Percentiles rank a stretch among this genome's conserved stretches.
These are phyloP conservation scores for Larimichthys crocea DNA, from an alignment of 2,113 vertebrate species.

Conservation along the genomic window DNA sequence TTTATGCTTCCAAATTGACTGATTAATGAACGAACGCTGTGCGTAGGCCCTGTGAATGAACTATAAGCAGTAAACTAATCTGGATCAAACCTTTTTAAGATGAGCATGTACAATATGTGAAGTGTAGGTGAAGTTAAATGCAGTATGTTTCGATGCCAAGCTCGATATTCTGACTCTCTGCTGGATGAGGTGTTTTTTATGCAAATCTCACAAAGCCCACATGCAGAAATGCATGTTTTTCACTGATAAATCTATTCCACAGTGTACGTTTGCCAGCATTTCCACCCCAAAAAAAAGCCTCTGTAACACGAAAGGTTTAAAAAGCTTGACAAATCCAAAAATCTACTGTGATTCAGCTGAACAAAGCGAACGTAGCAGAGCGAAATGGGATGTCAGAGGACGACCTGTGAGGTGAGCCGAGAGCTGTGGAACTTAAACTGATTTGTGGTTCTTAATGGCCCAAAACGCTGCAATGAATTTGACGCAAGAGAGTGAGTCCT, in stretches of 20 bases:
- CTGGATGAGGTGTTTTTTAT: background rate
- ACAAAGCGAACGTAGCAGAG: background rate
- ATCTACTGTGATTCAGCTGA: constrained; percentile 8
- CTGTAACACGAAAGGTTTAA: background rate
- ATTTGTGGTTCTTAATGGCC: constrained; percentile 60
- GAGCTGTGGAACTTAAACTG: constrained; percentile 55
- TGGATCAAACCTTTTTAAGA: background rate
- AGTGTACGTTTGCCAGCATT: background rate
- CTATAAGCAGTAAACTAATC: background rate
- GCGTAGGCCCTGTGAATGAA: background rate
- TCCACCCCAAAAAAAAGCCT: background rate
- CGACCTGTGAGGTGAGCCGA: background rate
- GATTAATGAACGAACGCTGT: background rate
- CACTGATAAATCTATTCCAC: background rate
- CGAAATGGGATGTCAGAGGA: background rate
- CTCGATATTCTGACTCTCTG: constrained; percentile 1
- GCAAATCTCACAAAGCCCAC: background rate
- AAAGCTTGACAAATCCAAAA: background rate
- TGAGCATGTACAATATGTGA: background rate
- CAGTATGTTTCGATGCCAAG: background rate
- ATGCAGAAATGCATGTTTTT: background rate
- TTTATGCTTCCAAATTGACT: background rate
- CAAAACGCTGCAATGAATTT: constrained; percentile 37
- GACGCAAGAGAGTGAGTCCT: constrained; percentile 43
- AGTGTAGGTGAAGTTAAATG: background rate